These are phyloP conservation scores for Psix sp. DNA, from an alignment of 1,140 invertebrate genomes.

Conservation along the genomic window DNA sequence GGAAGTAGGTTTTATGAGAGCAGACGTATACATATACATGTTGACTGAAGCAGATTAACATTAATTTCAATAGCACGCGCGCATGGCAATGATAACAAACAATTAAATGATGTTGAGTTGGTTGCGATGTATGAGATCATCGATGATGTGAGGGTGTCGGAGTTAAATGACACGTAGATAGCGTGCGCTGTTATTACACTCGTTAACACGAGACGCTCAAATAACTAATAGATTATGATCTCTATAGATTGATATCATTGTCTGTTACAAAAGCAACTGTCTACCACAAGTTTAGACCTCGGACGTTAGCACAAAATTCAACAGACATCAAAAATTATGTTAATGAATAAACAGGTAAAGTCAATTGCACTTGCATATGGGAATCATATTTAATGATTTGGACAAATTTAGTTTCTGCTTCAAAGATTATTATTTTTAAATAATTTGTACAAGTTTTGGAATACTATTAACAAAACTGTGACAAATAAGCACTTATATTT, in stretches of 20 bases:
- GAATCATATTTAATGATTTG: no score
- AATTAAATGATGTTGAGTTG: constrained; percentile 73
- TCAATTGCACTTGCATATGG: no score
- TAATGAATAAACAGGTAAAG: no score
- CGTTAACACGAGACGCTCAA: constrained; percentile 73
- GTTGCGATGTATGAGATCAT: constrained; percentile 76
- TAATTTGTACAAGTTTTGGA: no score
- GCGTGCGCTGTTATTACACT: constrained; percentile 74
- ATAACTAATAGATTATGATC: constrained; percentile 76
- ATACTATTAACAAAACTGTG: no score
- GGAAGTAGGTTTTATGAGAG: constrained; percentile 76
- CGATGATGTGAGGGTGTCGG: constrained; percentile 74
- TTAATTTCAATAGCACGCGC: constrained; percentile 78
- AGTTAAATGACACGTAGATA: constrained; percentile 76
- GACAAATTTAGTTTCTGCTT: no score
- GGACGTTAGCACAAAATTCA: constrained; percentile 16
- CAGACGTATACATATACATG: constrained; percentile 66
- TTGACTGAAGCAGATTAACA: constrained; percentile 75
- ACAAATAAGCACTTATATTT: no score
- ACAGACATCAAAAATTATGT: constrained; percentile 17
- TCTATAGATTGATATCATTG: constrained; percentile 75
- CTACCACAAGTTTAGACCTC: constrained; percentile 33
- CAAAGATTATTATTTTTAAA: no score
- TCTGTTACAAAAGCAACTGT: constrained; percentile 62
- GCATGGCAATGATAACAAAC: constrained; percentile 76